Base-by-base conservation (phyloP, 2,888 invertebrate genomes). In the Strigamia crassipes region DNA sequence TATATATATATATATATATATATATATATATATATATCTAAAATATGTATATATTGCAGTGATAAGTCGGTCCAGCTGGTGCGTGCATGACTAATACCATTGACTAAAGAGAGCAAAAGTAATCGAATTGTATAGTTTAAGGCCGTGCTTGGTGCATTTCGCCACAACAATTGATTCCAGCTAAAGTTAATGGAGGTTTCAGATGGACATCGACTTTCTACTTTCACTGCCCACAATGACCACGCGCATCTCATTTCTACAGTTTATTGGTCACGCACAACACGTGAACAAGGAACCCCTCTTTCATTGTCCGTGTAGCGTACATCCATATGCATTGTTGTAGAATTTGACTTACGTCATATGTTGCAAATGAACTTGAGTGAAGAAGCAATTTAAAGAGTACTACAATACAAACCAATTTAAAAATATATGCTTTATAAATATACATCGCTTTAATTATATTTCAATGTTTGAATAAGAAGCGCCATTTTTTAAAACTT, bases 41-140 rank as follows among this genome's bases (percentile, higher is more conserved):
- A 6, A 51, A 6, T 38, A 10, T 38, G 10, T 10, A 38, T 38
- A 38, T 38, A 38, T 38, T 38, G 61, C n/a, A 66, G 3, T 66
- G 61, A 66, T 66, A 66, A 66, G 61, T 66, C 18, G 0, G 61
- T 66, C 61, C 61, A 66, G 61, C 61, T 66, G 61, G 61, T 66
- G 61, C 61, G 61, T 66, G 61, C 23, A 66, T 66, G 61, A 66
- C 61, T 66, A 66, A 66, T 66, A 23, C 61, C 61, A 66, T 23
- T 18, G 23, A 23, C 18, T 18, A 23, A 66, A 66, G 61, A 66
- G 61, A 66, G 61, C 18, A 21, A 21, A 66, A 66, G 23, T 66
- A 66, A 66, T 66, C 61, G 61, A 66, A 66, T 66, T 66, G 21
- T 66, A 66, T 66, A 66, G 61, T 66, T 66, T 66, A 23, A 66